Conservation (phyloP, 1,140 invertebrate genomes). For the Drosophila nikananu region DNA sequence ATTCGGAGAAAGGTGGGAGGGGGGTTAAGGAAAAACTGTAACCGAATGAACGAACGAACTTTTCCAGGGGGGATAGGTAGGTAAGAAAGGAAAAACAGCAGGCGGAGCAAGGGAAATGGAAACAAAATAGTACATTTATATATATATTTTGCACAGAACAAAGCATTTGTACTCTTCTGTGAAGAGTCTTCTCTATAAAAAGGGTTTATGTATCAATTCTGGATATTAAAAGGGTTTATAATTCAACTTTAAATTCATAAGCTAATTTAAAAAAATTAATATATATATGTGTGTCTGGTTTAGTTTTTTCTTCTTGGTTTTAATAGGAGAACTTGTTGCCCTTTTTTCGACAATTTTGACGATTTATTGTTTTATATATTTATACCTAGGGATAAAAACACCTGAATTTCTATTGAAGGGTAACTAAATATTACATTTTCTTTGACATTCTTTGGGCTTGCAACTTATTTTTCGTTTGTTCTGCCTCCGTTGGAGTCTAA, state of each 20-base stretch:
- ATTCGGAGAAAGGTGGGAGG: conserved; percentile 14
- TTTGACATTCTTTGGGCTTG: conserved; percentile 14
- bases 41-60: conserved; percentile 33
- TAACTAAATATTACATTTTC: not conserved
- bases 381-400: too few relatives aligned
- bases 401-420: not conserved
- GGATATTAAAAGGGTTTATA: not conserved
- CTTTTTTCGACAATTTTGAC: too few relatives aligned
- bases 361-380: too few relatives aligned
- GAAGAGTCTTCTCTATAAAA: too few relatives aligned
- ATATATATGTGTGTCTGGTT: too few relatives aligned
- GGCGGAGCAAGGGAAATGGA: conserved; percentile 18
- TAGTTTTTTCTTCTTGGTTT: too few relatives aligned
- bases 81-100: conserved; percentile 33
- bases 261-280: too few relatives aligned
- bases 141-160: conserved; percentile 67
- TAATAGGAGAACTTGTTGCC: too few relatives aligned
- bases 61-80: conserved; percentile 18
- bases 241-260: not conserved
- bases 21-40: conserved; percentile 35
- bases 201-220: too few relatives aligned
- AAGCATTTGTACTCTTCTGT: conserved; percentile 44
- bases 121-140: conserved; percentile 72
- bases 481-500: not conserved
- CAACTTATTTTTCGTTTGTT: too few relatives aligned